A percentile compares a stretch with the other conserved stretches of the same genome.
Evolutionary conservation across 2,888 invertebrate species (phyloP).

Genomic region (Frankliniella fusca): DNA sequence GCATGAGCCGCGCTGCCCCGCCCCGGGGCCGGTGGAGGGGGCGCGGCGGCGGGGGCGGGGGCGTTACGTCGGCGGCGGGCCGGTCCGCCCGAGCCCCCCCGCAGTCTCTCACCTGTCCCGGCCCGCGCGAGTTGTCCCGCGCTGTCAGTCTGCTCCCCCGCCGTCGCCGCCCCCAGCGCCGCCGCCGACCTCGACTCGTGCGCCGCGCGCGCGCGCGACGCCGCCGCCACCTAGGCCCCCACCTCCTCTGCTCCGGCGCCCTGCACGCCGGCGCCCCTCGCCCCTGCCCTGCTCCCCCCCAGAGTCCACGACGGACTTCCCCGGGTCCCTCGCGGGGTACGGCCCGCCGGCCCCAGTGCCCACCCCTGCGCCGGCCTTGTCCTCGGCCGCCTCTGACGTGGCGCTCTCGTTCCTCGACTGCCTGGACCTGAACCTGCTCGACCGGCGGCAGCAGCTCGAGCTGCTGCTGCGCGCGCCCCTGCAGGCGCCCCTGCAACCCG

Average conservation of each 20-base stretch:
- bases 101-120: constrained; percentile 1
- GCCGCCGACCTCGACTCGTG: background rate
- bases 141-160: background rate
- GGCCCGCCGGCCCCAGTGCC: background rate
- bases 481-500: background rate
- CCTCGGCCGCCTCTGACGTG: background rate
- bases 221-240: too few species aligned
- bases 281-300: background rate
- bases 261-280: background rate
- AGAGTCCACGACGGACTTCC: background rate
- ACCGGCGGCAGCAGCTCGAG: background rate
- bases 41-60: background rate
- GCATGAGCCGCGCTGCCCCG: background rate
- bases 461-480: background rate
- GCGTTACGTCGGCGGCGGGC: background rate
- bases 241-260: background rate
- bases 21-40: background rate
- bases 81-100: background rate
- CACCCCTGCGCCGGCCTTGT: background rate
- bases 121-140: background rate
- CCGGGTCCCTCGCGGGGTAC: constrained; percentile 13
- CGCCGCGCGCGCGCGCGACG: background rate
- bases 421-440: constrained; percentile 9
- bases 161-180: background rate
- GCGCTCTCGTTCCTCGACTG: background rate